Evolutionary conservation across 2,113 vertebrate species (phyloP).

Genomic region (Semnornis frantzii): DNA sequence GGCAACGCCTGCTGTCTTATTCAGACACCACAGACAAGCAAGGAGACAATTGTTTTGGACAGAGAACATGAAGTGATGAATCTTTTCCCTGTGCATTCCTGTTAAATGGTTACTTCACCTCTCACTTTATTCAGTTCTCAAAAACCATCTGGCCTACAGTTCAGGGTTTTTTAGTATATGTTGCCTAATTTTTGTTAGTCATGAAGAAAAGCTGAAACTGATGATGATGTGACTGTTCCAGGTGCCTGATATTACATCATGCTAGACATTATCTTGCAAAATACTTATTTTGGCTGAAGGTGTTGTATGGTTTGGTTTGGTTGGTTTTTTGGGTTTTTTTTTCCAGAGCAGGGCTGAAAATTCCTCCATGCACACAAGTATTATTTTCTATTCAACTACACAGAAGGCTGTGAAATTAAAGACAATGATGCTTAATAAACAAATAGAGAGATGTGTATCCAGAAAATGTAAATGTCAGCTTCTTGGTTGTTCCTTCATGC

Average conservation of each 20-base stretch:
- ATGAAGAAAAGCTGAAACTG: slow-evolving; percentile 58
- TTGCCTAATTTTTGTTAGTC: slow-evolving; percentile 80
- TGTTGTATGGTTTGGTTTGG: no score
- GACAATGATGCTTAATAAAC: background rate
- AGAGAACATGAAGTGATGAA: slow-evolving; percentile 80
- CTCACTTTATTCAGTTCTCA: slow-evolving; percentile 86
- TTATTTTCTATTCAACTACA: background rate
- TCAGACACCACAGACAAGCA: slow-evolving; percentile 53
- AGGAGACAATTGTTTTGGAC: slow-evolving; percentile 74
- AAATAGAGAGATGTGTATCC: background rate
- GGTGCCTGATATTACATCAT: slow-evolving; percentile 49
- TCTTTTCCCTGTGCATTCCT: slow-evolving; percentile 84
- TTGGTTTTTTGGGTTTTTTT: background rate
- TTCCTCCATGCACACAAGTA: background rate
- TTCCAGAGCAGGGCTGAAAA: background rate
- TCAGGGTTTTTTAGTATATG: slow-evolving; percentile 64
- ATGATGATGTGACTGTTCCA: slow-evolving; percentile 52
- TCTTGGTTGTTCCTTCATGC: background rate
- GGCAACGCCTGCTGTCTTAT: slow-evolving; percentile 8
- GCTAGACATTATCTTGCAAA: slow-evolving; percentile 23
- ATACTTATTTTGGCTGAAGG: background rate
- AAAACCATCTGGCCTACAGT: slow-evolving; percentile 88
- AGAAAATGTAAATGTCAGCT: background rate
- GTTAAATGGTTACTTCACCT: slow-evolving; percentile 89
- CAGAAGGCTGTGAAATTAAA: background rate